Conservation (phyloP, 2,113 vertebrate genomes). For the Apistogramma diplotaenia region DNA sequence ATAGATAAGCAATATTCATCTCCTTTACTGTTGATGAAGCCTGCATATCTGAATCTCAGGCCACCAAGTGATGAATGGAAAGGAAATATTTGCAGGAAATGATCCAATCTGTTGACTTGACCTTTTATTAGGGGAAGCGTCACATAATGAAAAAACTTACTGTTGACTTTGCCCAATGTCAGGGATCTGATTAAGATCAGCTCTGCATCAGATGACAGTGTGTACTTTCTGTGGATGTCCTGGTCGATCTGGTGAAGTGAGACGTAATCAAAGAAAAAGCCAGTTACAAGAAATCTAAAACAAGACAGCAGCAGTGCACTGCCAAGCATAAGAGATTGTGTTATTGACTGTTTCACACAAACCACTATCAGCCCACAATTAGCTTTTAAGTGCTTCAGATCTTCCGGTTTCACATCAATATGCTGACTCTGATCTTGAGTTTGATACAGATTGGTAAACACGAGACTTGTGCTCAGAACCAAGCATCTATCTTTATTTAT, state of each 20-base stretch:
- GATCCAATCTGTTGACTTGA: too few species aligned
- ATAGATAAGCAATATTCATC: too few species aligned
- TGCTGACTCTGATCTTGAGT: constrained; percentile 14
- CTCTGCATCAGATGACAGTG: constrained; percentile 85
- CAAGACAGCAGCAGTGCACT: constrained; percentile 29
- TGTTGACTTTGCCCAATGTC: constrained; percentile 89
- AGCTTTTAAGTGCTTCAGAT: constrained; percentile 32
- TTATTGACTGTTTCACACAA: constrained; percentile 22
- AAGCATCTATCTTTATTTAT: too few species aligned
- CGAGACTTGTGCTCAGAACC: too few species aligned
- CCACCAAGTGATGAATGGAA: too few species aligned
- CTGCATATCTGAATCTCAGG: too few species aligned
- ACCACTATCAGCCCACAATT: constrained; percentile 28
- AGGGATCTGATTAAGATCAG: constrained; percentile 87
- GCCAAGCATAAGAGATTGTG: constrained; percentile 27
- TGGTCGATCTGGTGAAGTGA: constrained; percentile 86
- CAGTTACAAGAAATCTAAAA: constrained; percentile 67
- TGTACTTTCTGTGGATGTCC: constrained; percentile 85
- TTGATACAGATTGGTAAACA: too few species aligned
- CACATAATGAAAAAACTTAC: constrained; percentile 69
- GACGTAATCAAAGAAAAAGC: constrained; percentile 73
- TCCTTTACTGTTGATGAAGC: too few species aligned
- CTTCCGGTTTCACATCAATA: neutral
- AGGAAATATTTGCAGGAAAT: too few species aligned
- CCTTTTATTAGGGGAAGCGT: too few species aligned